Conservation (phyloP, 2,113 vertebrate genomes). For the Protobothrops mucrosquamatus region DNA sequence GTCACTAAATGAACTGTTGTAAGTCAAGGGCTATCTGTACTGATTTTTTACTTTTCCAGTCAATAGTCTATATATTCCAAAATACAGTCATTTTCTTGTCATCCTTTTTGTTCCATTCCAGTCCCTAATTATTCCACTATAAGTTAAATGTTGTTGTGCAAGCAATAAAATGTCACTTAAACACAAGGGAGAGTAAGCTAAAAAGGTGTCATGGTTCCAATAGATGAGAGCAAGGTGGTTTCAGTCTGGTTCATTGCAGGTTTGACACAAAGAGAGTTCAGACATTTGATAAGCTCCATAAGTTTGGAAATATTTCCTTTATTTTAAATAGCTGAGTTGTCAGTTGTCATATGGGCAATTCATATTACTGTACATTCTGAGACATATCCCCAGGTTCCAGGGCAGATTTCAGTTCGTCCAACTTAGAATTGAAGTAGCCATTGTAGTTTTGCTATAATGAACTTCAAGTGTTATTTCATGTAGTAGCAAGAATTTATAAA, state of each 20-base stretch:
- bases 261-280: neutral
- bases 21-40: neutral
- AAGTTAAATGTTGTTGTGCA: neutral
- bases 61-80: neutral
- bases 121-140: neutral
- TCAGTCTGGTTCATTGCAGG: no score
- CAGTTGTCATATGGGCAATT: slow-evolving; percentile 21
- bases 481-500: neutral
- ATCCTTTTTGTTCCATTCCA: neutral
- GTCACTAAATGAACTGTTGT: no score
- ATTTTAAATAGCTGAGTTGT: slow-evolving; percentile 36
- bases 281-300: slow-evolving; percentile 27
- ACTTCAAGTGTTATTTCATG: neutral
- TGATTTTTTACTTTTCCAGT: neutral
- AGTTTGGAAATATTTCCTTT: slow-evolving; percentile 39
- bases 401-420: slow-evolving; percentile 10
- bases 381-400: neutral
- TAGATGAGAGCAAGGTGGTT: no score
- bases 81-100: neutral
- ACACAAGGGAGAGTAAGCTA: slow-evolving; percentile 7
- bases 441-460: slow-evolving; percentile 7
- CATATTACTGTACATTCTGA: neutral
- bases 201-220: neutral
- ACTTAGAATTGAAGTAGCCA: neutral
- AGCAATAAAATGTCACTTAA: neutral